Evolutionary conservation across 2,797 vertebrate genomes (phyloP), one percentile per base, ranked within the genome.

Genomic region (Rhynchotus rufescens): DNA sequence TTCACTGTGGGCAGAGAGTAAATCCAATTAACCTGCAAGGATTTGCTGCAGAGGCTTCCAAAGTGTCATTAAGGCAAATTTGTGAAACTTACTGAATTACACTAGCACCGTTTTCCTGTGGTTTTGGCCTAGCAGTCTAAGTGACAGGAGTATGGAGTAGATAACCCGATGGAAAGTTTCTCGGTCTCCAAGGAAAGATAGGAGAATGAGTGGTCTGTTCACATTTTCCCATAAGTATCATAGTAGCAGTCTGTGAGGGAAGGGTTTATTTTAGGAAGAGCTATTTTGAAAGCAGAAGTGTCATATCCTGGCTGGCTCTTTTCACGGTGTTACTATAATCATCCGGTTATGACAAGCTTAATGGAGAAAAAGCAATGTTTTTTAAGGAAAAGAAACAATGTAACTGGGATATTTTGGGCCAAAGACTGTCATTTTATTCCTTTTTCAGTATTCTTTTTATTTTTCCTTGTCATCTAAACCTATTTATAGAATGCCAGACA

Each of bases 231-330:
- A 90, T 86, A 92, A 94, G 86, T 79, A 94, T 81, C 88, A 94
- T 93, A 96, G 93, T 90, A 95, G 94, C 96, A 90, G 88, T 71
- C 92, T 95, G 89, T 94, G 89, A 95, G 86, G 76, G 91, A 94
- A 95, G 47, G 64, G 77, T 90, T 96, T 96, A 96, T 96, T 95
- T 95, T 94, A 81, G 88, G 95, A 95, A 96, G 77, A 94, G 91
- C 88, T 96, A 96, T 95, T 96, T 96, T 94, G 91, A 94, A 96
- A 96, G 80, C 95, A 89, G 26, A 96, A 96, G 95, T 96, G 95
- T 96, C 95, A 96, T 89, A 94, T 96, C 94, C 94, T 95, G 95
- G 92, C 94, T 95, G 90, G 92, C 94, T 95, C 93, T 95, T 96
- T 95, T 95, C 96, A 87, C 90, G 83, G 95, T 96, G 85, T 96